These are phyloP conservation scores for Drusus annulatus DNA, from an alignment of 1,140 invertebrate species.

Conservation along the genomic window DNA sequence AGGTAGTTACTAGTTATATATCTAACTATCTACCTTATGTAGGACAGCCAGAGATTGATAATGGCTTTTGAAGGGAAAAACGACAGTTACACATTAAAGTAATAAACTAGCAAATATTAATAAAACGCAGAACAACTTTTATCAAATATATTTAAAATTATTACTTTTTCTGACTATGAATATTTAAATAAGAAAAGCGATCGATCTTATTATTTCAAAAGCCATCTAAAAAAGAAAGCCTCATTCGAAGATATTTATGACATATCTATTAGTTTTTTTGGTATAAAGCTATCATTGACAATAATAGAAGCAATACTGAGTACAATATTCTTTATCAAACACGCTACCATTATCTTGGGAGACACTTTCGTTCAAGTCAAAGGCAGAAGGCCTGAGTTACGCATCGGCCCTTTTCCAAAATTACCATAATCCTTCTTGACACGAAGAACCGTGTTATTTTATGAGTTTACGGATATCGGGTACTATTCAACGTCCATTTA, in stretches of 20 bases:
- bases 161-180: too few species aligned
- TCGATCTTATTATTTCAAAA: too few species aligned
- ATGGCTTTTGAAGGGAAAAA: too few species aligned
- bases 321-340: constrained; percentile 8
- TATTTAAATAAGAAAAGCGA: too few species aligned
- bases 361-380: constrained; percentile 19
- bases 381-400: constrained; percentile 41
- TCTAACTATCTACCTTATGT: too few species aligned
- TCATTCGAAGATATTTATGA: constrained; percentile 2
- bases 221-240: background rate
- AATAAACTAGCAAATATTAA: too few species aligned
- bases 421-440: constrained; percentile 54
- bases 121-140: too few species aligned
- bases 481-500: constrained; percentile 43
- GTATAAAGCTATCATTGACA: constrained; percentile 29
- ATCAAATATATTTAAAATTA: too few species aligned
- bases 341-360: constrained; percentile 8
- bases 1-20: too few species aligned
- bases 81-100: too few species aligned
- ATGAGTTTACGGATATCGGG: constrained; percentile 56
- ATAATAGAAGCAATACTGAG: constrained; percentile 20
- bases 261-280: constrained; percentile 16
- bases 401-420: constrained; percentile 25
- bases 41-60: too few species aligned
- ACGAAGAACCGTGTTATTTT: constrained; percentile 55